Evolutionary conservation across 2,797 vertebrate genomes (phyloP), one percentile per base, ranked within the genome.

Genomic region (Pangasius krempfi): DNA sequence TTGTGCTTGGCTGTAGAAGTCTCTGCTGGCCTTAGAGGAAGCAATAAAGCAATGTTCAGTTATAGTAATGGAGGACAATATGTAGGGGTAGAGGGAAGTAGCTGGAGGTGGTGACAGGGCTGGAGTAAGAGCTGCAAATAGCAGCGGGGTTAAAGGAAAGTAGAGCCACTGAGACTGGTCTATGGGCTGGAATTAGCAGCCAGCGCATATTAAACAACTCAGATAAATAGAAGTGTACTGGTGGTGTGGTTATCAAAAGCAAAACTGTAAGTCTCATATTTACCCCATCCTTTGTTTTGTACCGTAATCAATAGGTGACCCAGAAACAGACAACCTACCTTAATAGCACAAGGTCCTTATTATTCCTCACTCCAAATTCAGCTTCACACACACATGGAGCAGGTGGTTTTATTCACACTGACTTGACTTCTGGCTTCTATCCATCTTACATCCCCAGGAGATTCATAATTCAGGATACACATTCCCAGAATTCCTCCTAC

Each of bases 91-190:
- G 85, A 62, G 37, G 27, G 7, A 44, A 62, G 8, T 62, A 76
- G 8, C 20, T 81, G 92, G 91, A 81, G 47, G 52, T 79, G 13
- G 33, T 50, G 84, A 68, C 80, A 85, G 58, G 62, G 72, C 70
- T 50, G 30, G 84, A 86, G 56, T 25, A 44, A 75, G 89, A 80
- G 86, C 90, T 91, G 86, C 62, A 92, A 92, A 90, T 92, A 91
- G 84, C 86, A 87, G 52, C 10, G 50, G 62, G 85, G 84, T 88
- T 88, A 90, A 78, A 79, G 37, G 10, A 50, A 37, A 72, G 85
- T 52, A 87, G 47, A 92, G 91, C 88, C 90, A 78, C 58, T 82
- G 87, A 78, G 89, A 87, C 89, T 86, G 85, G 80, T 33, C 70
- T 64, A 54, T 89, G 88, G 72, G 83, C 84, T 91, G 54, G 30